Base-by-base conservation (phyloP, 1,140 invertebrate genomes). In the Homalodisca vitripennis region DNA sequence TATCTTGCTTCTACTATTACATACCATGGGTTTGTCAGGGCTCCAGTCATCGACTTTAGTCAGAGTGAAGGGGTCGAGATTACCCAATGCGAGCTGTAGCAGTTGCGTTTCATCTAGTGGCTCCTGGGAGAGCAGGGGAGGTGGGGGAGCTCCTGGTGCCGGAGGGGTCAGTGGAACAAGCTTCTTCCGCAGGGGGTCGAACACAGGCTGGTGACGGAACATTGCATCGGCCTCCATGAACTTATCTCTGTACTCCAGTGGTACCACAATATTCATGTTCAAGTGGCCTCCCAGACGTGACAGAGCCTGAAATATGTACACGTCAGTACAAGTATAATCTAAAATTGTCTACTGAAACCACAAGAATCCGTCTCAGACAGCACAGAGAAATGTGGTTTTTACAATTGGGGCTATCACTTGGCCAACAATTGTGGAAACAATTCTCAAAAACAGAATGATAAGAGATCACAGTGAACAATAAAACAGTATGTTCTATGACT, bases 131-230 rank as follows among this genome's bases (percentile, higher is more conserved):
- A 55, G 30, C 12, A 72, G 22, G 6, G 67, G 60, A 34, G 69
- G 71, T 46, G 41, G 53, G 22, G 12, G 3, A 12, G 57, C 47
- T 26, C 55, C 51, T 3, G 71, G 65, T 26, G 65, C 27, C 12
- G 71, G 14, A 26, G 72, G 66, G 26, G 84, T 89, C 1, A 98
- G 80, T 47, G 93, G 88, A 48, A 90, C 82, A 79, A 96, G 85
- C 73, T 83, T 83, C 67, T 90, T 86, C 70, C 84, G 79, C 0
- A 90, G 73, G 0, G 95, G 95, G 83, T 98, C 95, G 81, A 89
- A 98, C 0, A 97, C 92, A 69, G 95, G 84, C 80, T 98, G 97
- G 81, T 98, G 90, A 73, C 92, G 87, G 78, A 98, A 98, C 12
- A 96, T 98, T 14, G 93, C 88, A 73, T 94, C 86, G 0, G 97